Conservation (phyloP, 2,888 invertebrate species). For the Volucella inflata region DNA sequence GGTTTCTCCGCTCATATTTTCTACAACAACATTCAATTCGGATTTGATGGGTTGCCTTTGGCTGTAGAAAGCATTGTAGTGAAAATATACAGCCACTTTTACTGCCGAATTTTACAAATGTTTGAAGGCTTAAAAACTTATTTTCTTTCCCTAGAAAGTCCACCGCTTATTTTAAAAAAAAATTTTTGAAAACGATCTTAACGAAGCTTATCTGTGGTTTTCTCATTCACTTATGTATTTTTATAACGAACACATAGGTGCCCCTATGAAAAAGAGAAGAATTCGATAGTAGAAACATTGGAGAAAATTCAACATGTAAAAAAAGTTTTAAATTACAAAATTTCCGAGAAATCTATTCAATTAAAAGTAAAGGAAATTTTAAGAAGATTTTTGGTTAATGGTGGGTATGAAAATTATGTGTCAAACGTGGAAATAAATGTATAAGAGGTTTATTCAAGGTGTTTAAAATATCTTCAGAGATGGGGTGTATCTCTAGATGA, state of each 20-base stretch:
- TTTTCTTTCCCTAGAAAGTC: constrained; percentile 38
- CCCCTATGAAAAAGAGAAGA: constrained; percentile 30
- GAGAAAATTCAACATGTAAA: constrained; percentile 17
- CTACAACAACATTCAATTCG: too few species aligned
- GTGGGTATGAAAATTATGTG: constrained; percentile 13
- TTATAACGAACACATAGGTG: too few species aligned
- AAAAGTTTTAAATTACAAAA: constrained; percentile 29
- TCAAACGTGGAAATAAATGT: constrained; percentile 18
- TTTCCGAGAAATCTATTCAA: constrained; percentile 39
- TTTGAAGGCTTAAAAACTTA: constrained; percentile 36
- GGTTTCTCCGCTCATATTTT: constrained; percentile 38
- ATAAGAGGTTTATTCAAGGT: too few species aligned
- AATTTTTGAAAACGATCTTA: constrained; percentile 43
- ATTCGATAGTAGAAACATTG: constrained; percentile 32
- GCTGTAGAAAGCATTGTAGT: constrained; percentile 25
- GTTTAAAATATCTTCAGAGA: constrained; percentile 5
- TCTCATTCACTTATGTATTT: too few species aligned
- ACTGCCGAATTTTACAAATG: constrained; percentile 41
- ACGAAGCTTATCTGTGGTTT: constrained; percentile 41
- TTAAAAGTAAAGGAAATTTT: too few species aligned
- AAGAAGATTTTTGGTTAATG: too few species aligned
- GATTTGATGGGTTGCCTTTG: constrained; percentile 25
- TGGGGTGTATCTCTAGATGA: too few species aligned
- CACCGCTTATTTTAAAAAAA: constrained; percentile 32
- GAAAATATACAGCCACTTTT: constrained; percentile 35